Percentiles rank a stretch among this genome's conserved stretches.
These are phyloP conservation scores for Brachionus paranguensis DNA, from an alignment of 1,140 invertebrate genomes.

Conservation along the genomic window DNA sequence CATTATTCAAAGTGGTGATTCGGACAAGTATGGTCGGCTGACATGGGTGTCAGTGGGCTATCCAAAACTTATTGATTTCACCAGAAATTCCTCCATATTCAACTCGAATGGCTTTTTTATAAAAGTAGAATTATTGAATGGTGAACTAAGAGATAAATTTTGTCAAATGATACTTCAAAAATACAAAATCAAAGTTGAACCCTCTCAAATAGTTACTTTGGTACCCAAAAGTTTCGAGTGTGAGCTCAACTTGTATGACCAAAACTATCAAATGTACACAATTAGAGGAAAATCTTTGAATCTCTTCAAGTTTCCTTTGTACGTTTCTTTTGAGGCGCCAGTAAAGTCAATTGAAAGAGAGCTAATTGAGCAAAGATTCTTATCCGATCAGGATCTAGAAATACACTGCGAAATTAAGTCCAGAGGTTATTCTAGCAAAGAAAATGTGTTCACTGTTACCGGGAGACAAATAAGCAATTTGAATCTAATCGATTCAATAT, in stretches of 20 bases:
- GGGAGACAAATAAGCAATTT: background rate
- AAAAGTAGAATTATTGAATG: background rate
- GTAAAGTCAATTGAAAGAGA: background rate
- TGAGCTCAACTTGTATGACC: background rate
- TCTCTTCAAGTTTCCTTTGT: background rate
- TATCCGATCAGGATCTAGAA: background rate
- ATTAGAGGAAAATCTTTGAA: background rate
- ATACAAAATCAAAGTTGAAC: background rate
- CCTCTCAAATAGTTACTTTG: background rate
- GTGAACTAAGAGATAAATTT: background rate
- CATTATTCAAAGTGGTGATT: background rate
- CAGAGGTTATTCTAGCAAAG: background rate
- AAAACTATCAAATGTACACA: background rate
- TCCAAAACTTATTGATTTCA: background rate
- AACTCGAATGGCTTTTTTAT: background rate
- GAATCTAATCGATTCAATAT: background rate
- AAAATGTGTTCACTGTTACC: background rate
- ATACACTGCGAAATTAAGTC: background rate
- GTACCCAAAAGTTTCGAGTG: background rate
- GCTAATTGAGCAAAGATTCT: background rate
- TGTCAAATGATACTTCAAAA: background rate
- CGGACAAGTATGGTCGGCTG: background rate
- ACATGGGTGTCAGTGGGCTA: background rate
- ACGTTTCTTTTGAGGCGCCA: background rate
- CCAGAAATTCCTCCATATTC: background rate